phyloP scores from a whole-genome alignment of 2,797 vertebrate species.

The Acanthurus tractus region DNA sequence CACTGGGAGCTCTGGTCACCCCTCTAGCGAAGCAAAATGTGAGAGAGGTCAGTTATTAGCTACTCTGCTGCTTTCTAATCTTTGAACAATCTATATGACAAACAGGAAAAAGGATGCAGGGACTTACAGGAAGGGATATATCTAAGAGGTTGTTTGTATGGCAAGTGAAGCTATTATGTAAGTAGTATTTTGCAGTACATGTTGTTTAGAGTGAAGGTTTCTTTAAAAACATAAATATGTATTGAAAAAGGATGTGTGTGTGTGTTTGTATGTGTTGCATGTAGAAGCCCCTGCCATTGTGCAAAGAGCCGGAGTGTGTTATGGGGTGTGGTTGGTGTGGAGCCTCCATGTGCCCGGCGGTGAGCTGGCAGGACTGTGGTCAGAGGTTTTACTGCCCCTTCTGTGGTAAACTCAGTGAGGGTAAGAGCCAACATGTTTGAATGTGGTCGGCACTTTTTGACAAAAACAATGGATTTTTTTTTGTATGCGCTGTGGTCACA shows the following conservation, averaged over 20 bases:
- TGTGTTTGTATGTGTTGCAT: constrained; percentile 16
- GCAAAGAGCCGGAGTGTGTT: constrained; percentile 72
- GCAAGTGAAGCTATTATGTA: rapidly evolving
- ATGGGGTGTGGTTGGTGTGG: constrained; percentile 80
- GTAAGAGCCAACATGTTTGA: constrained; percentile 47
- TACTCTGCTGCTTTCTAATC: background rate
- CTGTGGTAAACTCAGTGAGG: constrained; percentile 84
- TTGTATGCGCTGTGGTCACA: background rate
- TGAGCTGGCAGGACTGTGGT: constrained; percentile 88
- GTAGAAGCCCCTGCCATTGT: constrained; percentile 68
- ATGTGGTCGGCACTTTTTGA: too few species aligned
- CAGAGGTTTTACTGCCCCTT: constrained; percentile 88
- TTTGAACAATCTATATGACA: background rate
- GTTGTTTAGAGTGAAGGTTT: background rate
- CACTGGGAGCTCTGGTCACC: constrained; percentile 83
- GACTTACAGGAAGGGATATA: background rate
- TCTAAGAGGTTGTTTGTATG: background rate
- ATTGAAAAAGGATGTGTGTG: background rate
- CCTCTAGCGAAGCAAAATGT: constrained; percentile 74
- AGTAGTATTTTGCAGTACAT: rapidly evolving
- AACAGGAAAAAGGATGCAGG: background rate
- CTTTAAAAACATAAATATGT: background rate
- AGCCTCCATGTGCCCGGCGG: constrained; percentile 84
- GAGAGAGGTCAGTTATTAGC: constrained; percentile 53
- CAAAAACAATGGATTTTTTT: background rate